Evolutionary conservation across 2,888 invertebrate species (phyloP), one percentile per base, ranked within the genome.

Genomic region (Bombylius major): DNA sequence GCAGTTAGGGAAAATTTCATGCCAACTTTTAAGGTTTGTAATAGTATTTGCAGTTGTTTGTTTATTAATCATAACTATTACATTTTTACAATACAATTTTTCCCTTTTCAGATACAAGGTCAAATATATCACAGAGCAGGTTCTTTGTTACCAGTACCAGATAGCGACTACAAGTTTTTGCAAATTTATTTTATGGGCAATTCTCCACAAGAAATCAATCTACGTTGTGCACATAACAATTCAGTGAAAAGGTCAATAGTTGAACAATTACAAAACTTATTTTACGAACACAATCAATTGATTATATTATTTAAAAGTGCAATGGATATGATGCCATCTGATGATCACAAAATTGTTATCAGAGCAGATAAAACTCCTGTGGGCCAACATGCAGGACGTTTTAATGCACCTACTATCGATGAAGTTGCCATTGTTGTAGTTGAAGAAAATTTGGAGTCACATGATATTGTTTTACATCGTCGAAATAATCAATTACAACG

Each of bases 281-380:
- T 59, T 46, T 32, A 55, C 52, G 31, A 61, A 53, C 58, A 60
- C 39, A 58, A 59, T 52, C 56, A 58, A 50, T 50, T 56, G 31
- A 50, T 59, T 49, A 58, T 47, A 53, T 58, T 61, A 55, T 50
- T 61, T 48, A 61, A 61, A 48, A 50, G 54, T 51, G 60, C 51
- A 44, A 56, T 53, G n/a, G 55, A 23, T 53, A 52, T 47, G 55
- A 57, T 58, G 50, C 53, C 54, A 54, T 54, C 51, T 48, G 59
- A 58, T 50, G 57, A 59, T 47, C 55, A 57, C 65, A 55, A 60
- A n/a, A n/a, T n/a, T n/a, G n/a, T n/a, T n/a, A n/a, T n/a, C n/a
- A n/a, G 55, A 63, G 65, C 65, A 39, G 65, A 65, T 57, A 66
- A 66, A 58, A 60, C 53, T 47, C 65, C 65, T 54, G 53, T 53